Conservation (phyloP, 2,797 vertebrate genomes). For the Triplophysa bombifrons region DNA sequence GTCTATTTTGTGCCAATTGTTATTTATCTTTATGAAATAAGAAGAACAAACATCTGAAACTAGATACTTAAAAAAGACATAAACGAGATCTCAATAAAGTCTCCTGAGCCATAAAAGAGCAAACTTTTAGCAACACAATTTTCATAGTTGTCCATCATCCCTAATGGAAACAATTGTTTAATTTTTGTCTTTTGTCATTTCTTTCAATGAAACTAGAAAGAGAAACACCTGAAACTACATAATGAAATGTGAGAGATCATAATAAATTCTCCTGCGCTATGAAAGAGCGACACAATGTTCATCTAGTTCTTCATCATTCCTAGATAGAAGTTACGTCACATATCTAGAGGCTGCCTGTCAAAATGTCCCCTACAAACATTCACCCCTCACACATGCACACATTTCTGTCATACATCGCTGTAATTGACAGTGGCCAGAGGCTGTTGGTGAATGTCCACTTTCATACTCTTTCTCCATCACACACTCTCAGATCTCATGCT, state of each 20-base stretch:
- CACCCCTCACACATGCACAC: background rate
- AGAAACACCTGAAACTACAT: no score
- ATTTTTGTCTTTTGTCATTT: no score
- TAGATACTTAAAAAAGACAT: background rate
- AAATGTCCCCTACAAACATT: background rate
- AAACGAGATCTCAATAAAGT: background rate
- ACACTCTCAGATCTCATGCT: conserved; percentile 23
- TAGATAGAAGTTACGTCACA: background rate
- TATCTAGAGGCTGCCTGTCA: conserved; percentile 20
- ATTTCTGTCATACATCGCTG: conserved; percentile 9
- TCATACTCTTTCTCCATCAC: background rate
- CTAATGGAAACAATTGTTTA: background rate
- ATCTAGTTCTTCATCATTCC: no score
- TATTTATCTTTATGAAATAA: background rate
- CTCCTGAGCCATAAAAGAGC: background rate
- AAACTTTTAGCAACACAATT: background rate
- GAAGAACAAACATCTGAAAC: background rate
- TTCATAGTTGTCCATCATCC: background rate
- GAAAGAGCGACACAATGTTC: background rate
- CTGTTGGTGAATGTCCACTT: conserved; percentile 15
- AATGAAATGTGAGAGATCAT: background rate
- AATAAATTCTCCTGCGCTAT: background rate
- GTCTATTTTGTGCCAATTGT: background rate
- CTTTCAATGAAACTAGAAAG: background rate
- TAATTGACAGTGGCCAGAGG: conserved; percentile 23